These are phyloP conservation scores for Malurus leucopterus DNA, from an alignment of 2,797 vertebrate species.

Conservation along the genomic window DNA sequence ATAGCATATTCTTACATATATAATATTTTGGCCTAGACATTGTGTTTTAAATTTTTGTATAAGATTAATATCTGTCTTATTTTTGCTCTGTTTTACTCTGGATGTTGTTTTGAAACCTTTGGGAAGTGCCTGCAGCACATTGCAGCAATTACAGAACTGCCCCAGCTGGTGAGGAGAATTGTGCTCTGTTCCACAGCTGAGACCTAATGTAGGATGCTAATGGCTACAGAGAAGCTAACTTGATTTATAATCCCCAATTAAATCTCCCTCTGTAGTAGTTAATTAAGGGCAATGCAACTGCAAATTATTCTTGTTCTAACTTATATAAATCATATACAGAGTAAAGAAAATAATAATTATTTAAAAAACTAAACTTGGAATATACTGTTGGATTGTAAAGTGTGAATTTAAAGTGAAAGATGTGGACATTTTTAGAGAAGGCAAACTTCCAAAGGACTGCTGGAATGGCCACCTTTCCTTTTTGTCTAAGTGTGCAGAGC, in stretches of 20 bases:
- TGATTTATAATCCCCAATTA: neutral
- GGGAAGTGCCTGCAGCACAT: neutral
- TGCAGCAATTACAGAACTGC: neutral
- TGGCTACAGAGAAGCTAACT: neutral
- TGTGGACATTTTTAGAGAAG: neutral
- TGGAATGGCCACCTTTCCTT: neutral
- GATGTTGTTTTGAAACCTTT: neutral
- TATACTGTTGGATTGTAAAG: neutral
- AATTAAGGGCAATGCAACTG: neutral
- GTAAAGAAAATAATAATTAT: neutral
- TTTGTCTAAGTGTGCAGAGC: neutral
- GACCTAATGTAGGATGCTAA: neutral
- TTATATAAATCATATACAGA: neutral
- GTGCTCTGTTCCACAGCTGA: neutral
- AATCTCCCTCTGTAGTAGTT: neutral
- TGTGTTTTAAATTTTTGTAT: neutral
- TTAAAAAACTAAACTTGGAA: neutral
- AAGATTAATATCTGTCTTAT: neutral
- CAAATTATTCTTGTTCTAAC: neutral
- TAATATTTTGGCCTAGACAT: neutral
- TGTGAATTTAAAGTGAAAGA: neutral
- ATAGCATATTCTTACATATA: neutral
- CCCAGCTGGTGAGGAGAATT: neutral
- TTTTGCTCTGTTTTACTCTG: neutral
- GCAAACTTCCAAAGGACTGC: neutral